Evolutionary conservation across 2,797 vertebrate species (phyloP).

Genomic region (Ispidina picta): DNA sequence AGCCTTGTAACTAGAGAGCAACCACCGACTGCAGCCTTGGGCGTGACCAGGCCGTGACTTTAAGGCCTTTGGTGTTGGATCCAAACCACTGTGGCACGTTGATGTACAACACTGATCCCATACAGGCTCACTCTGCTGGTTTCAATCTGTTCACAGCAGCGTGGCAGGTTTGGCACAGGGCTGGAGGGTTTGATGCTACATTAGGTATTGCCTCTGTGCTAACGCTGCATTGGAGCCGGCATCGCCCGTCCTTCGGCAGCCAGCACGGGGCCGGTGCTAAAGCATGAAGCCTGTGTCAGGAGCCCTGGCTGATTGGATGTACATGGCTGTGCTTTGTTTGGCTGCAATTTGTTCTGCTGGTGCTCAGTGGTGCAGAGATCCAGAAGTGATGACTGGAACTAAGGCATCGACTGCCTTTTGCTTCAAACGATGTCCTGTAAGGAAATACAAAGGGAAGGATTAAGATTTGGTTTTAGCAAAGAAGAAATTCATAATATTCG

Average conservation of each 20-base stretch:
- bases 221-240: neutral
- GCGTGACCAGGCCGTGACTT: neutral
- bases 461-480: constrained; percentile 7
- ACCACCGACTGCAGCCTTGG: neutral
- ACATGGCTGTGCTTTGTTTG: neutral
- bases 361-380: neutral
- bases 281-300: neutral
- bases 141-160: neutral
- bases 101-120: neutral
- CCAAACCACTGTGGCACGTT: neutral
- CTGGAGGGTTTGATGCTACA: neutral
- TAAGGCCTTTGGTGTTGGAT: neutral
- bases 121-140: neutral
- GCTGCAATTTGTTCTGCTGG: neutral
- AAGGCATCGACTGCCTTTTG: neutral
- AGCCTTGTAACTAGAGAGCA: neutral
- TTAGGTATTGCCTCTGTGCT: neutral
- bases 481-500: neutral
- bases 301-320: neutral
- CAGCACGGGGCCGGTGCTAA: neutral
- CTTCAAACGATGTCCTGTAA: neutral
- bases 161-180: neutral
- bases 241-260: neutral
- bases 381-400: neutral
- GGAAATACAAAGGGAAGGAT: neutral